phyloP scores from a whole-genome alignment of 2,888 invertebrate genomes.

The Trachelus tabidus region DNA sequence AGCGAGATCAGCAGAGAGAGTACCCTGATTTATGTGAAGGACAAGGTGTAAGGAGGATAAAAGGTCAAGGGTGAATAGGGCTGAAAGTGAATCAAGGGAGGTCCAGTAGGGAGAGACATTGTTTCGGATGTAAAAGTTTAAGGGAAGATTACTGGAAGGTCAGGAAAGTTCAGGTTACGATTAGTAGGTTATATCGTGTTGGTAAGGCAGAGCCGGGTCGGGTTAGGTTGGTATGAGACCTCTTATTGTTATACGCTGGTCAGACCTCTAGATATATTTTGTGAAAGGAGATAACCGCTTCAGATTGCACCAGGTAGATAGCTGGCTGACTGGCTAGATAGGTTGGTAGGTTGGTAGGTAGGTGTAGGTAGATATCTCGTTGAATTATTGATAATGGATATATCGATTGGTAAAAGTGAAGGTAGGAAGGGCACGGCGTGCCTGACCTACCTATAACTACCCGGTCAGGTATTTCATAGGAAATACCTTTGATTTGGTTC shows the following conservation, averaged over 20 bases:
- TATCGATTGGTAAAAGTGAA: slow-evolving; percentile 28
- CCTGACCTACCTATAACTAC: slow-evolving; percentile 33
- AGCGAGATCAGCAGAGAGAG: background rate
- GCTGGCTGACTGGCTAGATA: slow-evolving; percentile 5
- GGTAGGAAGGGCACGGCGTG: slow-evolving; percentile 19
- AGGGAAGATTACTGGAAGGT: slow-evolving; percentile 9
- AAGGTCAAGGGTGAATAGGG: background rate
- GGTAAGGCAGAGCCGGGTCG: too few relatives aligned
- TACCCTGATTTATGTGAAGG: background rate
- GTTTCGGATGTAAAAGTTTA: slow-evolving; percentile 9
- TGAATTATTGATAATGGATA: slow-evolving; percentile 40
- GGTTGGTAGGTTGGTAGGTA: background rate
- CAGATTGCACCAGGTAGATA: slow-evolving; percentile 23
- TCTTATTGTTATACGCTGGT: background rate
- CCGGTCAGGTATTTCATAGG: slow-evolving; percentile 14
- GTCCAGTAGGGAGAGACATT: background rate
- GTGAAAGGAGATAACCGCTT: slow-evolving; percentile 27
- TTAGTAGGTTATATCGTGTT: too few relatives aligned
- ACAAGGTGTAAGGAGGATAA: background rate
- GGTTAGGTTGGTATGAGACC: too few relatives aligned
- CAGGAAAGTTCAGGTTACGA: background rate
- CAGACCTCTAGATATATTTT: slow-evolving; percentile 18
- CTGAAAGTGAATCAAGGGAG: background rate
- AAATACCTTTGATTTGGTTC: slow-evolving; percentile 10
- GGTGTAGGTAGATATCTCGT: slow-evolving; percentile 12